A percentile compares a stretch with the other conserved stretches of the same genome.
These are phyloP conservation scores for Petromus typicus DNA, from an alignment of 2,113 vertebrate genomes.

Conservation along the genomic window DNA sequence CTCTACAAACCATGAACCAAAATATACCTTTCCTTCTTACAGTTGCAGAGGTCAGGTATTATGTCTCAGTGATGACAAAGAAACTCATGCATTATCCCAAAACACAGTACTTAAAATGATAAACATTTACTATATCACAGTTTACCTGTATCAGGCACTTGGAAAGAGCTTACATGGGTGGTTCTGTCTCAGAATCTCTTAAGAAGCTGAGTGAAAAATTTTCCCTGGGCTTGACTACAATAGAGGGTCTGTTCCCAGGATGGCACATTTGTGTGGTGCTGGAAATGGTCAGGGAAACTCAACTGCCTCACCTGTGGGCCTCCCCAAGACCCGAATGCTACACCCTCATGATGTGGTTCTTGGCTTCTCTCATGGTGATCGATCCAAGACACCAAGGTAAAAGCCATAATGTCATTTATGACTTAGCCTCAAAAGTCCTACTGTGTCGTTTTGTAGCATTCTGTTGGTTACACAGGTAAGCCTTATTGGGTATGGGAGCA, in stretches of 20 bases:
- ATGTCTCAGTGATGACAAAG: neutral
- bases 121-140: neutral
- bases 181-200: neutral
- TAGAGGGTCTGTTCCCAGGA: neutral
- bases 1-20: neutral
- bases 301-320: neutral
- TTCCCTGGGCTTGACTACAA: neutral
- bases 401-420: neutral
- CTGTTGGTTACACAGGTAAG: neutral
- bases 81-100: neutral
- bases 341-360: neutral
- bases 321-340: neutral
- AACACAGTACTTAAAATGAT: neutral
- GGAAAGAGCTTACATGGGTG: neutral
- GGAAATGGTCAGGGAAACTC: neutral
- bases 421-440: neutral
- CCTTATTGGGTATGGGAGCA: neutral
- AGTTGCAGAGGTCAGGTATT: neutral
- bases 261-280: neutral
- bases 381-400: slow-evolving; percentile 7
- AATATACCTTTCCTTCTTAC: neutral
- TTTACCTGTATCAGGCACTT: neutral
- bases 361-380: neutral
- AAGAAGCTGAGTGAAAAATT: neutral
- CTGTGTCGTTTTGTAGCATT: neutral